A percentile compares a stretch with the other conserved stretches of the same genome.
These are phyloP conservation scores for Selene dorsalis DNA, from an alignment of 2,797 vertebrate species.

Conservation along the genomic window DNA sequence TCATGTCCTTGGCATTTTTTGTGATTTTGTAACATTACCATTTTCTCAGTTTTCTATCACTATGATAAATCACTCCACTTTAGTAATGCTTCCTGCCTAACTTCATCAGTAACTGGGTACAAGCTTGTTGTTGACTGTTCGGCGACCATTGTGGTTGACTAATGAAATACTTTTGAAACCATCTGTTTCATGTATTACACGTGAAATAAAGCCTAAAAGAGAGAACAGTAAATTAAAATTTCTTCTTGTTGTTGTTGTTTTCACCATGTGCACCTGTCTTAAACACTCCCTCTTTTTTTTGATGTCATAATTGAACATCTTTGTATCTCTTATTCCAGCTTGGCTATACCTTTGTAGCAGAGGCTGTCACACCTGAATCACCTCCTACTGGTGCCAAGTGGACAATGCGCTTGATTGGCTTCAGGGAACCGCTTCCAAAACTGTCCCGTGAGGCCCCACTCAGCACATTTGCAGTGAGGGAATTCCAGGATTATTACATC, in stretches of 20 bases:
- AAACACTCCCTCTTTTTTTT: background rate
- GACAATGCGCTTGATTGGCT: conserved; percentile 88
- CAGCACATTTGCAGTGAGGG: conserved; percentile 84
- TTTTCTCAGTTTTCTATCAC: background rate
- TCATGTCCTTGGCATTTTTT: background rate
- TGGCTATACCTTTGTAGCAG: conserved; percentile 93
- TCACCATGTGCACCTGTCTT: background rate
- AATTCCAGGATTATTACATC: conserved; percentile 90
- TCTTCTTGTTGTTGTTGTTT: no score
- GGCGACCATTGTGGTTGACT: background rate
- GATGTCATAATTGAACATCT: background rate
- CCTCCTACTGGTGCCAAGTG: conserved; percentile 80
- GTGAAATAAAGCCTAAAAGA: conserved; percentile 1
- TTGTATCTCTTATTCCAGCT: conserved; percentile 48
- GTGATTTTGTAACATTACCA: background rate
- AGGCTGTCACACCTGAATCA: conserved; percentile 79
- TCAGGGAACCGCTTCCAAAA: conserved; percentile 82
- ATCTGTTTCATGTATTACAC: conserved; percentile 6
- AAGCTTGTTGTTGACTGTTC: background rate
- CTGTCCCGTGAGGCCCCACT: conserved; percentile 77
- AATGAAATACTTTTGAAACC: background rate
- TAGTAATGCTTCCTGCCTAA: background rate
- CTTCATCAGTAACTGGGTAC: background rate
- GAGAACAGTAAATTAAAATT: background rate
- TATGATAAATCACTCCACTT: background rate